phyloP scores from a whole-genome alignment of 2,113 vertebrate genomes.

The Micromys minutus region DNA sequence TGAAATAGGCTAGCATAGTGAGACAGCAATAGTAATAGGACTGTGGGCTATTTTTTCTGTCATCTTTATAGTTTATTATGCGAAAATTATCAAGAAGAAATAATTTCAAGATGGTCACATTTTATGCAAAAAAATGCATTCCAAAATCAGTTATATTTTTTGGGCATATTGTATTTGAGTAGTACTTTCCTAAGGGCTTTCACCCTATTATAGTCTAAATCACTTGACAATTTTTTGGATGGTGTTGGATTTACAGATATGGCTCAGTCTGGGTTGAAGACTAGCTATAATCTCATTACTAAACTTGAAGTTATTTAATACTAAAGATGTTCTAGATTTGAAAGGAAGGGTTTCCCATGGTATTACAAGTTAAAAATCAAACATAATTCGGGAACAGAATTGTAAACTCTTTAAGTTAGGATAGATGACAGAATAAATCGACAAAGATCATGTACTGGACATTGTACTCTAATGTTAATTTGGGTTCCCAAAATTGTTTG shows the following conservation, averaged over 20 bases:
- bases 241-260: background rate
- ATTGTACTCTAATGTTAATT: too few species aligned
- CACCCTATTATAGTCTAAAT: background rate
- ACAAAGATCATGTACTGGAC: too few species aligned
- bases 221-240: background rate
- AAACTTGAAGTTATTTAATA: too few species aligned
- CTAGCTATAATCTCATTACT: too few species aligned
- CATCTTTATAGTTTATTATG: slow-evolving; percentile 13
- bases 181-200: slow-evolving; percentile 39
- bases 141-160: background rate
- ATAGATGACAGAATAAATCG: too few species aligned
- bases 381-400: too few species aligned
- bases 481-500: too few species aligned
- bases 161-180: background rate
- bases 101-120: slow-evolving; percentile 11
- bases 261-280: background rate
- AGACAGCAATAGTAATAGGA: background rate
- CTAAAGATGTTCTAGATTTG: too few species aligned
- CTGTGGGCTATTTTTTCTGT: background rate
- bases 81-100: background rate
- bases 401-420: too few species aligned
- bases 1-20: background rate
- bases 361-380: too few species aligned
- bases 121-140: slow-evolving; percentile 12
- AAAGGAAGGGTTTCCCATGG: too few species aligned